A percentile compares a stretch with the other conserved stretches of the same genome.
These are phyloP conservation scores for Plectropomus leopardus DNA, from an alignment of 2,113 vertebrate genomes.

Conservation along the genomic window DNA sequence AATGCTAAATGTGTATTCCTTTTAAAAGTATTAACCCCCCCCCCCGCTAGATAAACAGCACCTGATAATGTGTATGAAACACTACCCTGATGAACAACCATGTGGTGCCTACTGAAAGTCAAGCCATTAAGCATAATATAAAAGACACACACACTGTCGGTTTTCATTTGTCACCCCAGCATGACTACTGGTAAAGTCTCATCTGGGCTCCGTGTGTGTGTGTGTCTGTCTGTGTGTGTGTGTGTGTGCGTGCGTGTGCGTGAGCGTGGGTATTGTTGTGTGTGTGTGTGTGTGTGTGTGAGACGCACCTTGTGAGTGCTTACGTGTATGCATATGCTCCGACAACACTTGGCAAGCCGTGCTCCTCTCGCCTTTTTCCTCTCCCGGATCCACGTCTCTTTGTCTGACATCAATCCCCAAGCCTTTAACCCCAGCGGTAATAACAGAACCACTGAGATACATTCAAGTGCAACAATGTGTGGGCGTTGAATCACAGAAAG, in stretches of 20 bases:
- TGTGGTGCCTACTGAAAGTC: constrained; percentile 69
- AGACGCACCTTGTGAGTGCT: constrained; percentile 8
- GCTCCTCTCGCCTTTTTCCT: constrained; percentile 26
- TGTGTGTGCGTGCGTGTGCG: background rate
- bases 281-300: constrained; percentile 17
- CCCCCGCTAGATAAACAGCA: constrained; percentile 70
- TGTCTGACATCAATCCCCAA: constrained; percentile 69
- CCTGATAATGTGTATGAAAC: constrained; percentile 74
- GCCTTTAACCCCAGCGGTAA: constrained; percentile 73
- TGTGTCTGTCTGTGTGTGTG: constrained; percentile 26
- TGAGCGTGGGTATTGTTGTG: constrained; percentile 26
- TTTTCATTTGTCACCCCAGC: constrained; percentile 78
- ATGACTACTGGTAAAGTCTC: constrained; percentile 61
- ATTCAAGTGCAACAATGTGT: constrained; percentile 80
- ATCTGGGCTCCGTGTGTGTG: constrained; percentile 43
- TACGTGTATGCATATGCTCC: constrained; percentile 28
- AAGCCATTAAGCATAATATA: constrained; percentile 82
- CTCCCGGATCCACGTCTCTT: constrained; percentile 58
- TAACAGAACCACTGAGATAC: constrained; percentile 73
- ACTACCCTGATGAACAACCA: constrained; percentile 78
- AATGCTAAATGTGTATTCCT: constrained; percentile 44
- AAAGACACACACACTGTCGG: constrained; percentile 80
- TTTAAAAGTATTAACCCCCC: no score
- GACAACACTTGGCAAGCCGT: constrained; percentile 49
- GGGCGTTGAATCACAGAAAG: constrained; percentile 76